Evolutionary conservation across 2,113 vertebrate genomes (phyloP).

Genomic region (Ariopsis seemanni): DNA sequence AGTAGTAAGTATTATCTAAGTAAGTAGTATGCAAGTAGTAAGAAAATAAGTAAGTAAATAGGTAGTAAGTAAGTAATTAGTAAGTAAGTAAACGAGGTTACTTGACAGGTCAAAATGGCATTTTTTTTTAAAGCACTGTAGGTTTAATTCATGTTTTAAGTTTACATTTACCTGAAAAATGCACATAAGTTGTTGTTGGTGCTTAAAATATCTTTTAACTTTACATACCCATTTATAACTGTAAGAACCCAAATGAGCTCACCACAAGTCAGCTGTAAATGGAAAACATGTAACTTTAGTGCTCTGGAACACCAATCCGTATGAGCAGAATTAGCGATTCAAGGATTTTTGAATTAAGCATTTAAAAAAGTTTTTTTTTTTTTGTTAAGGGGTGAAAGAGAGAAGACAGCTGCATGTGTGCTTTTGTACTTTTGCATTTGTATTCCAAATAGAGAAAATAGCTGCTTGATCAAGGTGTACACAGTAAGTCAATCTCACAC

Average conservation of each 20-base stretch:
- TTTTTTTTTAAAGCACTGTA: not conserved
- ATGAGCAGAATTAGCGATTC: not conserved
- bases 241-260: not conserved
- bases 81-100: no score
- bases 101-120: not conserved
- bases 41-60: no score
- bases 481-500: not conserved
- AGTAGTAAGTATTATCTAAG: no score
- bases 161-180: not conserved
- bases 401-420: not conserved
- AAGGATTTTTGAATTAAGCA: conserved; percentile 1
- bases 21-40: no score
- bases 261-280: not conserved
- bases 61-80: no score
- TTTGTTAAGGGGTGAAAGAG: not conserved
- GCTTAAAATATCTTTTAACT: not conserved
- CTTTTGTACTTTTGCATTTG: not conserved
- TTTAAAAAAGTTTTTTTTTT: not conserved
- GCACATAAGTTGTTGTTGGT: not conserved
- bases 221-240: not conserved
- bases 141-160: not conserved
- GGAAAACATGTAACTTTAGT: not conserved
- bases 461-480: not conserved
- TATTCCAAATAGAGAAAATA: conserved; percentile 5
- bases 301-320: not conserved